Base-by-base conservation (phyloP, 2,888 invertebrate genomes). In the Ernsta delagoae region DNA sequence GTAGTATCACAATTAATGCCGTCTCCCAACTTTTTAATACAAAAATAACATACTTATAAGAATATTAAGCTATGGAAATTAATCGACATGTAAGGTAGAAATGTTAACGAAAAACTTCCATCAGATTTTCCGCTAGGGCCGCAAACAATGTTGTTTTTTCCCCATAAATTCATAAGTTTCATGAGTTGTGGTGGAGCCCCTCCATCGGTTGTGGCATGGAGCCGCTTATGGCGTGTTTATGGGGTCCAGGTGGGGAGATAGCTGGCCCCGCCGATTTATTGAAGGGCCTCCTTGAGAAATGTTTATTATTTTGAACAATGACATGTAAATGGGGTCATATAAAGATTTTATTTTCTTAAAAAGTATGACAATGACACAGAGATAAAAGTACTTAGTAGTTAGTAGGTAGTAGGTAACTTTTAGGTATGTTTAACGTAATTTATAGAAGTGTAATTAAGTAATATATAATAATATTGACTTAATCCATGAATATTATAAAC, bases 151-250 rank as follows among this genome's bases (percentile, higher is more conserved):
- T 77, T 83, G 83, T 84, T 87, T 84, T 86, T 84, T 75, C 75
- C 76, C 76, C 82, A 83, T 88, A 87, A 88, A 88, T 88, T 83
- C 78, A 78, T 79, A 83, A 84, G 84, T 88, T 87, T 75, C 73
- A 74, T 59, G 75, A 75, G 69, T 71, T 61, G 53, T 60, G 63
- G 57, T 68, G 76, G 12, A 16, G 77, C 75, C 81, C 79, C 82
- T 80, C 79, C 70, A 81, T 81, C 82, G 79, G 78, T 73, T 70
- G 75, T 77, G 79, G 81, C 79, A 79, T 80, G 76, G 78, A 71
- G 78, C 74, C 79, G 79, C 77, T 83, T 82, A 81, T 79, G 79
- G 77, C 75, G 77, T 81, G 82, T 83, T 86, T 82, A 83, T 79
- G 77, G 78, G 75, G 75, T 36, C 67, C 77, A 77, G 81, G 79